Evolutionary conservation across 2,888 invertebrate species (phyloP), one percentile per base, ranked within the genome.

Genomic region (Vandiemenella viatica): DNA sequence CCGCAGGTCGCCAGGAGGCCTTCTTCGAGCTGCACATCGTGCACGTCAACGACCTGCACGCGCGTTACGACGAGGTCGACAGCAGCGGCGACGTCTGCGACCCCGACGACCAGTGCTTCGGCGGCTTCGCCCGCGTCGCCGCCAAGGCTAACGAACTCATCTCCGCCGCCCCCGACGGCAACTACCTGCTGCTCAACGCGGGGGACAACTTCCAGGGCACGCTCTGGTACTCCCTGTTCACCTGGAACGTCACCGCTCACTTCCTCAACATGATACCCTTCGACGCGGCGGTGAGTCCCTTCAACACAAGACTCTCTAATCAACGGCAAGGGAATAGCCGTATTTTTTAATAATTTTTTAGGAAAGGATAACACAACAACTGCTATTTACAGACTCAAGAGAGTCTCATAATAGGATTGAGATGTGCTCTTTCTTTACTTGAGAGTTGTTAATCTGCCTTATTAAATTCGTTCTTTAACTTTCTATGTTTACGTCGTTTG

Each of bases 171-270:
- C 45, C 45, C 32, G 32, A 32, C 3, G n/a, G 5, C 3, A 64
- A 81, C 52, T 71, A 81, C 0, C 63, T 90, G 17, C 75, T 86
- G 26, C 65, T 90, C 48, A 86, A 88, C 61, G 88, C 81, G 0
- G 89, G 89, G 0, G 89, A 89, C 64, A 81, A 81, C 61, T 90
- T 79, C 62, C 86, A 87, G 62, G 89, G 89, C 0, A 87, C 87
- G 0, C 70, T 85, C n/a, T 89, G 85, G 83, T 87, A 85, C 60
- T 80, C 78, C 15, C 59, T 83, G 4, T 66, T 64, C 54, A 62
- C 63, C 50, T 68, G 67, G 55, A 79, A 79, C 55, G 76, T 81
- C 0, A 83, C 84, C 0, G 77, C 80, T 45, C 63, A 78, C 57
- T 84, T 89, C 58, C 75, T 88, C 67, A 87, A 88, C 60, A 64